A percentile compares a stretch with the other conserved stretches of the same genome.
phyloP scores from a whole-genome alignment of 2,797 vertebrate genomes.

The Eospalax fontanierii region DNA sequence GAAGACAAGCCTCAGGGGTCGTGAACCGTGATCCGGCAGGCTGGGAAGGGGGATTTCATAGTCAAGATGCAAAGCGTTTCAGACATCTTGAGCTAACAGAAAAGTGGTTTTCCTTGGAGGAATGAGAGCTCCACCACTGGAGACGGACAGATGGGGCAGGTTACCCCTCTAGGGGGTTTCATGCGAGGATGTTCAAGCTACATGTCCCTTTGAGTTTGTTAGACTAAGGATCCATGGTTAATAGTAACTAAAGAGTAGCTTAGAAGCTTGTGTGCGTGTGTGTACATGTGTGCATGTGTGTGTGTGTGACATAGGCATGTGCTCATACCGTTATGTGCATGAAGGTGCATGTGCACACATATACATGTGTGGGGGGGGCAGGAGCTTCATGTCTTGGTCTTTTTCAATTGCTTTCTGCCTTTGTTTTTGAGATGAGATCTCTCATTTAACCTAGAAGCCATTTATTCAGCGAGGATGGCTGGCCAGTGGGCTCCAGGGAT shows the following conservation, averaged over 20 bases:
- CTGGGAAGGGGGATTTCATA: not conserved
- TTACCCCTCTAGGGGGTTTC: not conserved
- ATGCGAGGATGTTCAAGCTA: not conserved
- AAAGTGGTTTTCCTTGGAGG: not conserved
- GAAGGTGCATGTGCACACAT: too few species aligned
- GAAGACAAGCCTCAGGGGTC: not conserved
- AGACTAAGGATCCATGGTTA: not conserved
- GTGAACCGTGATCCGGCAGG: not conserved
- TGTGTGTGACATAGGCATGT: too few species aligned
- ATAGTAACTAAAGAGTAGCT: not conserved
- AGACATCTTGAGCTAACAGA: not conserved
- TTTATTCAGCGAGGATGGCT: not conserved
- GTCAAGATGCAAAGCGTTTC: not conserved
- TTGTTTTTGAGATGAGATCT: not conserved
- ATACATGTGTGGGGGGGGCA: too few species aligned
- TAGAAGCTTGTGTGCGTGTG: not conserved
- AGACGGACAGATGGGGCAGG: not conserved
- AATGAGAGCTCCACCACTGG: not conserved
- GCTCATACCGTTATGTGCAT: too few species aligned
- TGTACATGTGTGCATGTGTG: too few species aligned
- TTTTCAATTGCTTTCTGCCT: not conserved
- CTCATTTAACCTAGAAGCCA: not conserved
- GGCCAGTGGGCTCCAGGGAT: not conserved
- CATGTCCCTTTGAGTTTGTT: not conserved
- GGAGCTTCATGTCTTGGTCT: not conserved